Conservation (phyloP, 2,888 invertebrate species). For the Napeogenes inachia region DNA sequence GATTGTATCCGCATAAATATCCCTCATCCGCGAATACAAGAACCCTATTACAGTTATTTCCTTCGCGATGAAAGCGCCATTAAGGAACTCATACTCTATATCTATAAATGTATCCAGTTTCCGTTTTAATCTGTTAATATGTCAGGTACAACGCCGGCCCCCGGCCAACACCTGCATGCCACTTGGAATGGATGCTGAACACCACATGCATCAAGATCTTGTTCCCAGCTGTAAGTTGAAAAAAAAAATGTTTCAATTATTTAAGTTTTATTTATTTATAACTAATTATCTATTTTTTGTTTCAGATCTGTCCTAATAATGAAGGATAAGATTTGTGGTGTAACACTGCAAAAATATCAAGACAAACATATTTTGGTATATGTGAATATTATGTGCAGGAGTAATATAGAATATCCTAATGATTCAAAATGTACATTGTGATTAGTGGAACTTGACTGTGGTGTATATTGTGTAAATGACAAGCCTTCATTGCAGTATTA, state of each 20-base stretch:
- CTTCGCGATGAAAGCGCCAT: too few relatives aligned
- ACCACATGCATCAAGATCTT: slow-evolving; percentile 71
- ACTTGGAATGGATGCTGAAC: slow-evolving; percentile 68
- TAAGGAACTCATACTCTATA: too few relatives aligned
- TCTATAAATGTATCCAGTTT: not conserved
- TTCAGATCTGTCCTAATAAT: slow-evolving; percentile 75
- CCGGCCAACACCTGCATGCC: slow-evolving; percentile 67
- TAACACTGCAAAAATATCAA: slow-evolving; percentile 69
- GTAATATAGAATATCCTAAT: slow-evolving; percentile 54
- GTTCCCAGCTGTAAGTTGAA: slow-evolving; percentile 69
- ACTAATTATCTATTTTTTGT: slow-evolving; percentile 30
- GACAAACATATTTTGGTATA: slow-evolving; percentile 78
- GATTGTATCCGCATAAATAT: too few relatives aligned
- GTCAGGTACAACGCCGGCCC: slow-evolving; percentile 68
- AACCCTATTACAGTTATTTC: too few relatives aligned
- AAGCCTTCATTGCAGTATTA: slow-evolving; percentile 30
- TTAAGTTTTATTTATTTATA: not conserved
- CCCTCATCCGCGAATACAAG: too few relatives aligned
- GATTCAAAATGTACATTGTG: slow-evolving; percentile 45
- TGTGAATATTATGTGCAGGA: slow-evolving; percentile 72
- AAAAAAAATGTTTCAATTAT: not conserved
- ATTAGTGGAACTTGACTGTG: slow-evolving; percentile 55
- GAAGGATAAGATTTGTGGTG: slow-evolving; percentile 47
- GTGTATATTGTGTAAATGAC: slow-evolving; percentile 46
- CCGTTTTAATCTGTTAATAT: not conserved